phyloP scores from a whole-genome alignment of 2,888 invertebrate species.

The Macropis europaea region DNA sequence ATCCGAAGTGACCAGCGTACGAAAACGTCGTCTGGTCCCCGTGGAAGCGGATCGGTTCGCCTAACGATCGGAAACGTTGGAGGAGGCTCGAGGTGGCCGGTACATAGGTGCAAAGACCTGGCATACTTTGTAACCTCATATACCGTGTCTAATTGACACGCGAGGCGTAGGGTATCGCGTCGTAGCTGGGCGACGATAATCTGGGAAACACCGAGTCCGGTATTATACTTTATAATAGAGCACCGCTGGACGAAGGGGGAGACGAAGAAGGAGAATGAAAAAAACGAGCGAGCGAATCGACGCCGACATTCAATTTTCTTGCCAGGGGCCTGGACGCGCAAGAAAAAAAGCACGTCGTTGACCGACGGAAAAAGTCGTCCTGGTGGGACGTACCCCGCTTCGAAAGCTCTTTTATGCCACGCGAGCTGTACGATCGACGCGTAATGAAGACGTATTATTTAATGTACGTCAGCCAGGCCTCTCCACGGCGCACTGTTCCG shows the following conservation, averaged over 20 bases:
- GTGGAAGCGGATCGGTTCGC: conserved; percentile 38
- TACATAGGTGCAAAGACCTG: conserved; percentile 61
- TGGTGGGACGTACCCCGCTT: conserved; percentile 34
- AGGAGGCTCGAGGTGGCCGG: conserved; percentile 46
- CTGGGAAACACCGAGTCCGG: conserved; percentile 68
- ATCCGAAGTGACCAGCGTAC: conserved; percentile 8
- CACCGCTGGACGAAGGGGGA: conserved; percentile 21
- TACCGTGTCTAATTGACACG: conserved; percentile 76
- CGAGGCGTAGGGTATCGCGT: conserved; percentile 71
- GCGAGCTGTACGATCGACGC: conserved; percentile 61
- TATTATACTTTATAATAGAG: conserved; percentile 76
- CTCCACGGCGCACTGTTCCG: conserved; percentile 17
- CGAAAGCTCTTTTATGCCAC: conserved; percentile 60
- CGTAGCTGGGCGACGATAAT: conserved; percentile 69
- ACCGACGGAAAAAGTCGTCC: conserved; percentile 54
- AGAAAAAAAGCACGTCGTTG: conserved; percentile 19
- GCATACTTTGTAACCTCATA: conserved; percentile 70
- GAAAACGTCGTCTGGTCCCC: background rate
- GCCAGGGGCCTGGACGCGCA: background rate
- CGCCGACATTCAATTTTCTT: conserved; percentile 66
- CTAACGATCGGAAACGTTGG: conserved; percentile 63
- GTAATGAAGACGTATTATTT: conserved; percentile 67
- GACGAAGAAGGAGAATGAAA: background rate
- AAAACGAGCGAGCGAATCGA: conserved; percentile 52
- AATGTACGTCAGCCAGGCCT: conserved; percentile 36